A percentile compares a stretch with the other conserved stretches of the same genome.
Evolutionary conservation across 1,140 invertebrate genomes (phyloP).

Genomic region (Holcopasites calliopsidis): DNA sequence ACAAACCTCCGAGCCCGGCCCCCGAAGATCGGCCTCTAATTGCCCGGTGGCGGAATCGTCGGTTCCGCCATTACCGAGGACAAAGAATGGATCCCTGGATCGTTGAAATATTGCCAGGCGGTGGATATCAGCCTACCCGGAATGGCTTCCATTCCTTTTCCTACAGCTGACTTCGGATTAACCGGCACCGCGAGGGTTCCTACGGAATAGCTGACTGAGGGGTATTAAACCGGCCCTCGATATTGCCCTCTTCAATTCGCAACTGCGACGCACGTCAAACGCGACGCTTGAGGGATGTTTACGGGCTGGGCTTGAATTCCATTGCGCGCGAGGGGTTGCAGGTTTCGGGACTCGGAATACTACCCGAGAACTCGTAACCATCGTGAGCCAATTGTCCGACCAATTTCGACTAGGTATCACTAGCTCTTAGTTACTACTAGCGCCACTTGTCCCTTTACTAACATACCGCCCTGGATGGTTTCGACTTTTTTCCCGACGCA

Average conservation of each 20-base stretch:
- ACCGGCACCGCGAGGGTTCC: conserved; percentile 53
- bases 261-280: conserved; percentile 41
- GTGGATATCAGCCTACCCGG: conserved; percentile 61
- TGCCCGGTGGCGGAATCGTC: conserved; percentile 40
- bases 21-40: conserved; percentile 52
- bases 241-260: conserved; percentile 67
- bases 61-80: conserved; percentile 37
- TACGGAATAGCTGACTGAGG: conserved; percentile 55
- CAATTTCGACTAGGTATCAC: too few relatives aligned
- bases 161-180: conserved; percentile 67
- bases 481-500: too few relatives aligned
- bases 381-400: too few relatives aligned
- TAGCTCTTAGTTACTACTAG: too few relatives aligned
- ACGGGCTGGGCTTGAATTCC: too few relatives aligned
- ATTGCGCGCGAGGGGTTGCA: too few relatives aligned
- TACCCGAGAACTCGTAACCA: too few relatives aligned
- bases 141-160: conserved; percentile 64
- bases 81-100: conserved; percentile 56
- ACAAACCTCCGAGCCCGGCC: background rate
- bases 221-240: conserved; percentile 62
- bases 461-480: too few relatives aligned
- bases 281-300: background rate
- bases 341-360: too few relatives aligned
- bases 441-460: too few relatives aligned
- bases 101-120: conserved; percentile 68